These are phyloP conservation scores for Falco cherrug DNA, from an alignment of 2,797 vertebrate genomes.

Conservation along the genomic window DNA sequence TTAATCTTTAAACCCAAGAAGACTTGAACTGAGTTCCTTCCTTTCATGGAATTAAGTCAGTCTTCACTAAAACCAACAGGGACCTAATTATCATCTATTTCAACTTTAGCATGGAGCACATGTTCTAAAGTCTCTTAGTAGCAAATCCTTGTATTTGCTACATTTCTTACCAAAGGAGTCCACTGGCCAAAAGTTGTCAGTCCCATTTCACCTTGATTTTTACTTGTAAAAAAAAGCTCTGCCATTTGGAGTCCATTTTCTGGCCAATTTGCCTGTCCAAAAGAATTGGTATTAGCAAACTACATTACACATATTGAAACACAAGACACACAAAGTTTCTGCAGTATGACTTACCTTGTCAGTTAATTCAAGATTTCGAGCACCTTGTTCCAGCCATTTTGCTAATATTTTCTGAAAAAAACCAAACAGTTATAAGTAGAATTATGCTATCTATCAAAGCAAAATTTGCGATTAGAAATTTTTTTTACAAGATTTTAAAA, in stretches of 20 bases:
- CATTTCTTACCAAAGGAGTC: slow-evolving; percentile 82
- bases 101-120: neutral
- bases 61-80: neutral
- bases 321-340: neutral
- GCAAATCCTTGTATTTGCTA: neutral
- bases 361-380: slow-evolving; percentile 91
- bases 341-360: slow-evolving; percentile 86
- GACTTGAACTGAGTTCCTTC: neutral
- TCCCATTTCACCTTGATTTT: slow-evolving; percentile 68
- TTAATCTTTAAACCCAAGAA: neutral
- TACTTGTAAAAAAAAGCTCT: slow-evolving; percentile 81
- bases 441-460: neutral
- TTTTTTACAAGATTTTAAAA: neutral
- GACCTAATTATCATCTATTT: neutral
- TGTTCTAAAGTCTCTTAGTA: neutral
- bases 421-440: neutral
- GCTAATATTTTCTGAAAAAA: slow-evolving; percentile 86
- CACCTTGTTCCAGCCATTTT: slow-evolving; percentile 91
- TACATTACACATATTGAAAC: neutral
- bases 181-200: slow-evolving; percentile 82
- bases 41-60: neutral
- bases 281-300: neutral
- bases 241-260: slow-evolving; percentile 92
- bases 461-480: neutral
- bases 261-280: slow-evolving; percentile 88